Evolutionary conservation across 92 coral and sea anemone genomes (phyloP).

Genomic region (Palythoa caribaeorum): DNA sequence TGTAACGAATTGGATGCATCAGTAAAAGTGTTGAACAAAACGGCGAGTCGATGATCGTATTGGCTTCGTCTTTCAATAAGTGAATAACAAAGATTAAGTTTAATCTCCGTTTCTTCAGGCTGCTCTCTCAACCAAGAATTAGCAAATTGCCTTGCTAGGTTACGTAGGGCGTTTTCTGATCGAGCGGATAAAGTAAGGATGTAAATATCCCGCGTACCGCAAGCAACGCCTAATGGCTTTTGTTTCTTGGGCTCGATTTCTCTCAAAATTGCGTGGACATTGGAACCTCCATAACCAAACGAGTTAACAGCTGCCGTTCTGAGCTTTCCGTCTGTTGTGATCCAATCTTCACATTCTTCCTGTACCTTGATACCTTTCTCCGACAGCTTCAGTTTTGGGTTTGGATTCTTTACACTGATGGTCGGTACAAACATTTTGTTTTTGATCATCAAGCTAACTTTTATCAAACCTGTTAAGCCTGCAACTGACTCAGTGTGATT

Average conservation of each 20-base stretch:
- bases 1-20: constrained; percentile 69
- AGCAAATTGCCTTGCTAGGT: constrained; percentile 60
- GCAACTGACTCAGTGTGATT: constrained; percentile 90
- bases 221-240: neutral
- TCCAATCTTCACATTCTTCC: constrained; percentile 71
- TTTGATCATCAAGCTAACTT: constrained; percentile 86
- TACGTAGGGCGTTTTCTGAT: constrained; percentile 66
- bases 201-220: neutral
- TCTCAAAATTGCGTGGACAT: constrained; percentile 76
- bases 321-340: constrained; percentile 55
- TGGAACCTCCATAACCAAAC: constrained; percentile 92
- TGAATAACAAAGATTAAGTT: constrained; percentile 76
- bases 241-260: constrained; percentile 45
- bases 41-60: constrained; percentile 72
- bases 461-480: constrained; percentile 85
- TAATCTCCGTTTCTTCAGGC: constrained; percentile 48
- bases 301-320: constrained; percentile 83
- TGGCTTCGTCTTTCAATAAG: constrained; percentile 85
- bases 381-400: constrained; percentile 72
- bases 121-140: constrained; percentile 65
- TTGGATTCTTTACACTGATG: constrained; percentile 57
- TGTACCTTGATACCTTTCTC: constrained; percentile 82
- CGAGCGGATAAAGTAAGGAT: constrained; percentile 76
- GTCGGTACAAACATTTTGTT: constrained; percentile 75
- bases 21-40: constrained; percentile 58